A percentile compares a stretch with the other conserved stretches of the same genome.
These are phyloP conservation scores for Pseudopodoces humilis DNA, from an alignment of 2,113 vertebrate genomes.

Conservation along the genomic window DNA sequence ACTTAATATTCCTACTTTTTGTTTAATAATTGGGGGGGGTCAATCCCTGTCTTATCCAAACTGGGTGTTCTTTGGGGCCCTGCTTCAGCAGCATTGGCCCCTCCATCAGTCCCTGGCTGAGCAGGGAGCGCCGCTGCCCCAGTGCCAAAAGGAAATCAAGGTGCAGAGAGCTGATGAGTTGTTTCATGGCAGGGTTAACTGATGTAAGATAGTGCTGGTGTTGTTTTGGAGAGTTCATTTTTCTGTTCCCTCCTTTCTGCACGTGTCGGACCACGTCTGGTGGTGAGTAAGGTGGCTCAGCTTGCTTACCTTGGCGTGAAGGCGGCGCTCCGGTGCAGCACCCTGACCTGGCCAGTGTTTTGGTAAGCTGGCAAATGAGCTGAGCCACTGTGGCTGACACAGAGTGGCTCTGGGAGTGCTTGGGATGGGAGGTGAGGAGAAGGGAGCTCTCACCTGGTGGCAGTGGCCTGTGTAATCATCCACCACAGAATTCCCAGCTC, in stretches of 20 bases:
- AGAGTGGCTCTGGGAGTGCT: neutral
- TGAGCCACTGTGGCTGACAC: neutral
- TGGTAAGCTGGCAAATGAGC: neutral
- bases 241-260: neutral
- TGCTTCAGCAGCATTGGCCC: neutral
- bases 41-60: neutral
- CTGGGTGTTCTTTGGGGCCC: neutral
- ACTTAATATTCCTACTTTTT: neutral
- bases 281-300: neutral
- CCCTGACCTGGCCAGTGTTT: neutral
- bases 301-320: neutral
- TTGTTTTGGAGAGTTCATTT: neutral
- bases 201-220: neutral
- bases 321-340: accelerated
- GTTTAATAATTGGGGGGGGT: neutral
- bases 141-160: accelerated
- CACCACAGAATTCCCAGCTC: neutral
- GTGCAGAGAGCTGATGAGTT: neutral
- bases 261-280: neutral
- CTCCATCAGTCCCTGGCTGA: neutral
- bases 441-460: neutral
- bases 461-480: neutral
- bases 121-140: neutral
- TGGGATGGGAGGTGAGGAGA: neutral
- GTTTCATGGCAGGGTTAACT: neutral